Evolutionary conservation across 2,113 vertebrate species (phyloP).

Genomic region (Bubo blakistoni): DNA sequence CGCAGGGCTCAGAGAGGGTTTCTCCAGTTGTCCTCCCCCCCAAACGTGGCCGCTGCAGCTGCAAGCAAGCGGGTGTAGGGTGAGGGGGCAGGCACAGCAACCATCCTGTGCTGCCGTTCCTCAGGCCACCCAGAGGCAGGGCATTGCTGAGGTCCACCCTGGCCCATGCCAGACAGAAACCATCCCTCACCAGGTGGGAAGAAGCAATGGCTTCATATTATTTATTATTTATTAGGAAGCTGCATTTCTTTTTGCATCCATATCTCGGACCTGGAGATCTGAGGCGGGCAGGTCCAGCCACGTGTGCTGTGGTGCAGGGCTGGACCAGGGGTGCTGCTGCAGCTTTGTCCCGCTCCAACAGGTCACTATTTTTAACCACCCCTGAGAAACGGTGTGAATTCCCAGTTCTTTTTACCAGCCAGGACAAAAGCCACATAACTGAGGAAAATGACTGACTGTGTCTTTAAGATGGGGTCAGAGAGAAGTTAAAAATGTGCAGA

Average conservation of each 20-base stretch:
- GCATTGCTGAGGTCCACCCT: neutral
- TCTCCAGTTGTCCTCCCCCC: neutral
- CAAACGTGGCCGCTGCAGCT: neutral
- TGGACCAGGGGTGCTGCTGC: neutral
- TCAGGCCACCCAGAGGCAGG: neutral
- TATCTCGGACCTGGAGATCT: neutral
- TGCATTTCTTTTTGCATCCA: neutral
- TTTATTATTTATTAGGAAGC: neutral
- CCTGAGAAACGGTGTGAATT: neutral
- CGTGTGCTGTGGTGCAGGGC: neutral
- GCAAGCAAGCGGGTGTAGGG: rapidly evolving
- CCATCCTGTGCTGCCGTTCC: neutral
- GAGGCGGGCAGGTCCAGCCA: rapidly evolving
- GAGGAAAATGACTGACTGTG: neutral
- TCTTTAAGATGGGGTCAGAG: conserved; percentile 16
- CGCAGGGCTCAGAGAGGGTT: rapidly evolving
- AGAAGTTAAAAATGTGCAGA: conserved; percentile 33
- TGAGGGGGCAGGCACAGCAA: neutral
- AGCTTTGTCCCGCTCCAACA: rapidly evolving
- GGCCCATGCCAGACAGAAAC: neutral
- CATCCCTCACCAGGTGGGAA: rapidly evolving
- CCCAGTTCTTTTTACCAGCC: neutral
- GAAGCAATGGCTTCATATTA: neutral
- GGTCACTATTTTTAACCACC: neutral
- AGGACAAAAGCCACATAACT: neutral